phyloP scores from a whole-genome alignment of 1,140 invertebrate genomes.

The Brachionus angularis region DNA sequence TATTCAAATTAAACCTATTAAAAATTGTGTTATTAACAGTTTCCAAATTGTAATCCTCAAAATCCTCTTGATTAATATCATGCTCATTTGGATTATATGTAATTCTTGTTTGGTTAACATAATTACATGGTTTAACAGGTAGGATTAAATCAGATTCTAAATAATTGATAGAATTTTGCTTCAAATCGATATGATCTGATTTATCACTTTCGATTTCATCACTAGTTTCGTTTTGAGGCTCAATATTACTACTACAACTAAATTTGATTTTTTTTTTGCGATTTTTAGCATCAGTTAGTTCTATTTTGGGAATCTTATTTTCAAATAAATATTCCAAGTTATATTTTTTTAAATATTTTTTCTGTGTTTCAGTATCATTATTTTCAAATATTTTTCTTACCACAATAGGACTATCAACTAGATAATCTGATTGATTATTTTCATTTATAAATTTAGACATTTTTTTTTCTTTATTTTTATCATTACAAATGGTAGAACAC shows the following conservation, averaged over 20 bases:
- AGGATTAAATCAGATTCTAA: constrained; percentile 16
- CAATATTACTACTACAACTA: background rate
- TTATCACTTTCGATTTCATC: no score
- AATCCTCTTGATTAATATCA: no score
- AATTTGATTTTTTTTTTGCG: constrained; percentile 14
- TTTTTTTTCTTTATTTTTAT: constrained; percentile 24
- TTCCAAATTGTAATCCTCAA: no score
- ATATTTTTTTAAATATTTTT: constrained; percentile 39
- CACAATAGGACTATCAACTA: constrained; percentile 35
- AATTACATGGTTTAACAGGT: background rate
- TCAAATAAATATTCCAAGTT: constrained; percentile 39
- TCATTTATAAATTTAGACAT: constrained; percentile 14
- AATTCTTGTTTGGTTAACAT: background rate
- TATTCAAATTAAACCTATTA: constrained; percentile 8
- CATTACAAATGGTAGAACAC: no score
- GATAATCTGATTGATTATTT: constrained; percentile 30
- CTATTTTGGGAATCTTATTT: background rate
- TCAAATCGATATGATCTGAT: no score
- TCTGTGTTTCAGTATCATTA: background rate
- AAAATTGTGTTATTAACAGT: background rate
- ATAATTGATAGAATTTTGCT: constrained; percentile 4
- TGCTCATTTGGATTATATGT: background rate
- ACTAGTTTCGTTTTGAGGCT: background rate
- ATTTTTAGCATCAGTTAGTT: background rate
- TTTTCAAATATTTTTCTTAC: constrained; percentile 11